Evolutionary conservation across 2,113 vertebrate species (phyloP), one percentile per base, ranked within the genome.

Genomic region (Ictidomys tridecemlineatus): DNA sequence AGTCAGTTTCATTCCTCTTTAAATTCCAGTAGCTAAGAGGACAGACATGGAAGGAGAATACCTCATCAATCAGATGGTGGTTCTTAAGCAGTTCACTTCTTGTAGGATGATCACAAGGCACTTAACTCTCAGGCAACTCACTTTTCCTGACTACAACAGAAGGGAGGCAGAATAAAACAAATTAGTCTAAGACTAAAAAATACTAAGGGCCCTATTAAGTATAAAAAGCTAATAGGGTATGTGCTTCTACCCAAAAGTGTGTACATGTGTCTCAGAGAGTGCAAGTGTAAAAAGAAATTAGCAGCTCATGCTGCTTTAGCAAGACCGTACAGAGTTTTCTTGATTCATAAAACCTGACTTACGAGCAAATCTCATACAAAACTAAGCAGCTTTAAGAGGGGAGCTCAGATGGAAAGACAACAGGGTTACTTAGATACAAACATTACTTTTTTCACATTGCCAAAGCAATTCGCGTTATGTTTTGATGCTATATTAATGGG

Each of bases 161-260:
- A 98, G 97, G 95, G 94, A 98, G 94, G 58, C 32, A 98, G 85
- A 97, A 98, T 98, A 97, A 99, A 99, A 96, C 89, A 98, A 98
- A 96, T 98, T 96, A 98, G 72, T 96, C 89, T 85, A 91, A 97
- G 96, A 89, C 48, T 98, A 97, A 94, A 98, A 98, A 98, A 97
- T 95, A 87, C 96, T 61, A 11, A 98, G 92, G 95, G 87, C 70
- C 97, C 93, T 98, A 97, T 98, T 98, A 98, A 97, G 82, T 96
- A 95, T 95, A 92, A 97, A 98, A 97, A 98, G 88, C 85, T 98
- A 98, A 96, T 86, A 97, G 85, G 69, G 45, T 94, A 65, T 92
- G 94, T 96, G 83, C 97, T 74, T 85, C 65, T 22, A n/a, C 48
- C 83, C 13, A 56, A 84, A 73, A 96, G 93, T 86, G 88, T 89